Base-by-base conservation (phyloP, 35 echinoderm and acorn worm species). In the Lytechinus pictus region DNA sequence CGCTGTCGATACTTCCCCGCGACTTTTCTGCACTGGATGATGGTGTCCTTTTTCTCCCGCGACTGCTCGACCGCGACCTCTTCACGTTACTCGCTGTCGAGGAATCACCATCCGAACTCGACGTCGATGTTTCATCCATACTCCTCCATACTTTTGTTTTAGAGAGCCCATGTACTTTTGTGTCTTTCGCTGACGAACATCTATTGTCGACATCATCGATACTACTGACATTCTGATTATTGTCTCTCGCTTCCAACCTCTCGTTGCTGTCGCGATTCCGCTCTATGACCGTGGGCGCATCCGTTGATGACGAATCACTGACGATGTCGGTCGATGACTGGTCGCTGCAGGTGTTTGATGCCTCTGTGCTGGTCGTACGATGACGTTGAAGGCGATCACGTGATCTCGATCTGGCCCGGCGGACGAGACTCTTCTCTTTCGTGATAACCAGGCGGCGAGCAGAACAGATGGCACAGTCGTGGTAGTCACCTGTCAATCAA, bases 401-500 rank as follows among this genome's bases (percentile, higher is more conserved):
- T n/a, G 92, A 93, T 10, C 92, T 12, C 11, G 92, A 93, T 57
- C 92, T 54, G 14, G 92, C 92, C 6, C 92, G 52, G n/a, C 92
- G 92, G 54, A 93, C 92, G 55, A 93, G 92, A 93, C 92, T 93
- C 92, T 93, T 93, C 54, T 93, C 92, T 54, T 54, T 54, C n/a
- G 92, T 28, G 92, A 93, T 93, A 54, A 93, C 92, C 13, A 55
- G 92, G 10, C 92, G 92, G 53, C 92, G 92, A 54, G 92, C 92
- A 19, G 92, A 93, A 54, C 92, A 93, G 54, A 93, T 93, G 53
- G 92, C 92, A 55, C 92, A 93, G 54, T 93, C 92, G 24, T 93
- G 92, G n/a, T 8, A 11, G 11, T 93, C 52, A 28, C 10, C 92
- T 93, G 54, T 57, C 27, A 54, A 90, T 79, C 66, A 90, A 90